A percentile compares a stretch with the other conserved stretches of the same genome.
These are phyloP conservation scores for Poecilus cupreus DNA, from an alignment of 2,888 invertebrate genomes.

Conservation along the genomic window DNA sequence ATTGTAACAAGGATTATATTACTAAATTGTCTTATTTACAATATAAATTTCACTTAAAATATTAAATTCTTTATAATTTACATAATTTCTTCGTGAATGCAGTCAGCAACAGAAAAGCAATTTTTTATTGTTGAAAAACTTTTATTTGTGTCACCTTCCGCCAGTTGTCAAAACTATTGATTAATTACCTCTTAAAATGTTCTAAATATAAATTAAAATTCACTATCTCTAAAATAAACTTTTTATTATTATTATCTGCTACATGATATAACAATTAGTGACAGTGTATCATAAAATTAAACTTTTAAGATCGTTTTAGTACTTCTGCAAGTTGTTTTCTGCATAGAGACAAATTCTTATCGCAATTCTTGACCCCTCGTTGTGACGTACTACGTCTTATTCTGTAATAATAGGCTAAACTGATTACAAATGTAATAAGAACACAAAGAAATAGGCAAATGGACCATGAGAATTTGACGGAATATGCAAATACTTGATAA, in stretches of 20 bases:
- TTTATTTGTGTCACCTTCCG: neutral
- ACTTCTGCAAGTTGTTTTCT: constrained; percentile 33
- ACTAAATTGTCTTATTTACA: neutral
- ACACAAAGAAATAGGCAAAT: neutral
- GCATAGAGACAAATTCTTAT: constrained; percentile 37
- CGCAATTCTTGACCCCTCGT: constrained; percentile 30
- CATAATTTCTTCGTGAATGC: neutral
- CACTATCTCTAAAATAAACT: neutral
- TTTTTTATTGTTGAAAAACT: neutral
- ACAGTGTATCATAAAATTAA: neutral
- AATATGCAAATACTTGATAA: constrained; percentile 17
- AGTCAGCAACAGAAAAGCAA: neutral
- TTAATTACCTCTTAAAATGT: neutral
- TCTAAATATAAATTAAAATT: neutral
- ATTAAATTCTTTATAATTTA: neutral
- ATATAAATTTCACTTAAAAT: neutral
- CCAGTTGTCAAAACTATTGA: neutral
- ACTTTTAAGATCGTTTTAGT: constrained; percentile 6
- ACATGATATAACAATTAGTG: neutral
- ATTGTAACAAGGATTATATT: neutral
- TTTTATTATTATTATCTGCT: neutral
- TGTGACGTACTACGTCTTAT: constrained; percentile 26
- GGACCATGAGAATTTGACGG: constrained; percentile 8
- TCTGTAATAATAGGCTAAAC: neutral
- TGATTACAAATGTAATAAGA: neutral